phyloP scores from a whole-genome alignment of 2,113 vertebrate species.

The Hippocampus guttulatus region DNA sequence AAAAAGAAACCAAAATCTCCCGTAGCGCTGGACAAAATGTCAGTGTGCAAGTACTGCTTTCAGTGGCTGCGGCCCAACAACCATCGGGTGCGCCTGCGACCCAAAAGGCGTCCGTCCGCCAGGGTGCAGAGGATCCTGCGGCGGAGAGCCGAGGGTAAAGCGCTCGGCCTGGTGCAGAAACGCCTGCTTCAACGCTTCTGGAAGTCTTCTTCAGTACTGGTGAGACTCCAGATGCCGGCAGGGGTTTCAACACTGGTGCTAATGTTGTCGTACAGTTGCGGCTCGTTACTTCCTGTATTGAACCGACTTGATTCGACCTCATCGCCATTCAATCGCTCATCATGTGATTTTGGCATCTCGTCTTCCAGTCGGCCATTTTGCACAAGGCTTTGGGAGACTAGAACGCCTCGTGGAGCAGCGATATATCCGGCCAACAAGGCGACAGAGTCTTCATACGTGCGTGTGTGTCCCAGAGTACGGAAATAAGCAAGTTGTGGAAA shows the following conservation, averaged over 20 bases:
- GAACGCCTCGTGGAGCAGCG: too few relatives aligned
- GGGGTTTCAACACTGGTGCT: neutral
- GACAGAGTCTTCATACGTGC: too few relatives aligned
- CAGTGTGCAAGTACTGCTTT: constrained; percentile 80
- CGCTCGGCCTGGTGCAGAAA: constrained; percentile 77
- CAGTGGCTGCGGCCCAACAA: constrained; percentile 79
- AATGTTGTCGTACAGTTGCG: neutral
- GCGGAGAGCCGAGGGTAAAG: constrained; percentile 65
- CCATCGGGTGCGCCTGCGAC: constrained; percentile 76
- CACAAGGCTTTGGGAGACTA: too few relatives aligned
- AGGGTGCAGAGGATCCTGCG: constrained; percentile 76
- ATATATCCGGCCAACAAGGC: too few relatives aligned
- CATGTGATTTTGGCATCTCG: too few relatives aligned
- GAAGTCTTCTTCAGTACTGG: constrained; percentile 78
- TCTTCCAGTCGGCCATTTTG: too few relatives aligned
- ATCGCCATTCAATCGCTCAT: too few relatives aligned
- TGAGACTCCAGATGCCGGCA: constrained; percentile 37
- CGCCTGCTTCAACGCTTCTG: constrained; percentile 78
- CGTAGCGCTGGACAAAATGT: constrained; percentile 28
- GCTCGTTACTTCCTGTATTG: neutral
- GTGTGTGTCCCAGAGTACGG: too few relatives aligned
- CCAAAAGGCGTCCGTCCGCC: constrained; percentile 76
- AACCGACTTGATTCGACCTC: too few relatives aligned
- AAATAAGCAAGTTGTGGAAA: too few relatives aligned
- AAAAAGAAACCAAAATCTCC: neutral